Conservation (phyloP, 2,888 invertebrate species). For the Drosophila neutralis region DNA sequence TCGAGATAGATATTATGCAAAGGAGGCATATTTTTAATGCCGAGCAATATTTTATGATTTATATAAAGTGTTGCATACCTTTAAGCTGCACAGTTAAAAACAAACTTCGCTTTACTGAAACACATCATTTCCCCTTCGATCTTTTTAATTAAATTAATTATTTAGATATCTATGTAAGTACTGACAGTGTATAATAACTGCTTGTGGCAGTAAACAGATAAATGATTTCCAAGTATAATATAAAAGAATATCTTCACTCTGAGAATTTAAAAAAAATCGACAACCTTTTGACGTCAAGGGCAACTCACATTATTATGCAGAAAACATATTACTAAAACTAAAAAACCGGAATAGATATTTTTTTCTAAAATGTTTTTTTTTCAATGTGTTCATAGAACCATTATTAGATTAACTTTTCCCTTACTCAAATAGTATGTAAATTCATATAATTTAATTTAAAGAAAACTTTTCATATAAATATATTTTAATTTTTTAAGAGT, state of each 20-base stretch:
- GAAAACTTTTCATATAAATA: background rate
- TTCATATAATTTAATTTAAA: background rate
- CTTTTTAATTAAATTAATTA: background rate
- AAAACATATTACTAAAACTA: background rate
- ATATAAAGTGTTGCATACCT: slow-evolving; percentile 18
- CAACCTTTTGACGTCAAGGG: background rate
- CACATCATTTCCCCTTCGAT: background rate
- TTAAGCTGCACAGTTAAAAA: slow-evolving; percentile 1
- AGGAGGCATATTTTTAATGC: background rate
- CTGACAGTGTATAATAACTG: background rate
- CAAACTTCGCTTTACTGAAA: background rate
- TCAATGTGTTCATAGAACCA: background rate
- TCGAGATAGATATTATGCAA: background rate
- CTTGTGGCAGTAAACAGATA: background rate
- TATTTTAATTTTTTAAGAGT: background rate
- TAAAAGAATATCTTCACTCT: background rate
- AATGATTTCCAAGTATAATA: background rate
- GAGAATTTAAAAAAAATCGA: background rate
- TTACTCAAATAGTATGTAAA: background rate
- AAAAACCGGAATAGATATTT: background rate
- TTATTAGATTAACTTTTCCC: background rate
- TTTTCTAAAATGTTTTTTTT: background rate
- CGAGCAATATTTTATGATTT: background rate
- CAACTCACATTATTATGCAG: background rate
- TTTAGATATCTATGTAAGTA: background rate